phyloP scores from a whole-genome alignment of 2,888 invertebrate species.

The Nebria salina region DNA sequence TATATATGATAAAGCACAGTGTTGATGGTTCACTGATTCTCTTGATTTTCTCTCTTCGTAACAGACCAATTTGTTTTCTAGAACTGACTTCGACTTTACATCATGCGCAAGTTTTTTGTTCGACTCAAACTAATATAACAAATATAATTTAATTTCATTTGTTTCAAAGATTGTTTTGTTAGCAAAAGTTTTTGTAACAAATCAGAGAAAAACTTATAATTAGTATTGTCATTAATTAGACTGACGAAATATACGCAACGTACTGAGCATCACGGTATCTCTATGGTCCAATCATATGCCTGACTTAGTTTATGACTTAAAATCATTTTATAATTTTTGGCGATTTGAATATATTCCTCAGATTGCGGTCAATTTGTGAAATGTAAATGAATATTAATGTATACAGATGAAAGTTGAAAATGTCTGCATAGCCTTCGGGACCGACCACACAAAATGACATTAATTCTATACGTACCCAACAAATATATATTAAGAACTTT shows the following conservation, averaged over 20 bases:
- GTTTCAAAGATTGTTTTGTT: neutral
- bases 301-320: neutral
- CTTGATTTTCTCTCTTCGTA: neutral
- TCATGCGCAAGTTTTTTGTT: neutral
- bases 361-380: neutral
- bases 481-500: neutral
- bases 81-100: neutral
- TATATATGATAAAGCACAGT: neutral
- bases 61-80: conserved; percentile 14
- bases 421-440: neutral
- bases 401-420: neutral
- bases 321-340: neutral
- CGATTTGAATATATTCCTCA: neutral
- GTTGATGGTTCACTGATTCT: neutral
- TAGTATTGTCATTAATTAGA: neutral
- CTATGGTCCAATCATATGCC: too few relatives aligned
- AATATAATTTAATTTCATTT: conserved; percentile 8
- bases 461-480: neutral
- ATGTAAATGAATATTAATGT: neutral
- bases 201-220: neutral
- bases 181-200: neutral
- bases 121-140: conserved; percentile 17
- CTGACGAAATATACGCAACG: neutral
- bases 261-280: too few relatives aligned
- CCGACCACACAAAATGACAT: neutral